Conservation (phyloP, 2,888 invertebrate species). For the Plebejus argus region DNA sequence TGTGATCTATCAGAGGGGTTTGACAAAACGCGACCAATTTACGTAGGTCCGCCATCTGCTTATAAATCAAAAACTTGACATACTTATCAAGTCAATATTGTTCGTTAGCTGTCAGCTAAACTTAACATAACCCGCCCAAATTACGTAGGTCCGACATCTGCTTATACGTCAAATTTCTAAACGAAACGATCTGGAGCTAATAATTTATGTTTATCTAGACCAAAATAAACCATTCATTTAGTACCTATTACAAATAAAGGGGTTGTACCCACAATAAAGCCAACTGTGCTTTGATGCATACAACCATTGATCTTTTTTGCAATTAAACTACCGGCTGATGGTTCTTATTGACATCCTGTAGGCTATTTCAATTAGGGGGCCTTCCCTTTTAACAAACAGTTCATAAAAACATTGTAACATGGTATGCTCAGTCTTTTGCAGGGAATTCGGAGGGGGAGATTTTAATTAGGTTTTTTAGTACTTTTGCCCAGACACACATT, state of each 20-base stretch:
- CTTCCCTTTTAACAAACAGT: slow-evolving; percentile 20
- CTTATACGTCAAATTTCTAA: too few species aligned
- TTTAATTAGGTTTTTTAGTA: slow-evolving; percentile 20
- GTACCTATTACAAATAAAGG: not conserved
- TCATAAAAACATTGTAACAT: slow-evolving; percentile 15
- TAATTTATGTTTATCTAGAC: not conserved
- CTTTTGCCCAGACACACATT: not conserved
- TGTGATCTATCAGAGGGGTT: too few species aligned
- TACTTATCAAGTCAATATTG: too few species aligned
- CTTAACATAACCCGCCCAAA: too few species aligned
- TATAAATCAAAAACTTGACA: too few species aligned
- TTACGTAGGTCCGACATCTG: too few species aligned
- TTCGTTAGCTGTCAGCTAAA: too few species aligned
- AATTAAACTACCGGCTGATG: slow-evolving; percentile 12
- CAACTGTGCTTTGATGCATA: slow-evolving; percentile 11
- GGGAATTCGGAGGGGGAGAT: not conserved
- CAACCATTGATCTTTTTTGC: slow-evolving; percentile 11
- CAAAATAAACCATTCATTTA: not conserved
- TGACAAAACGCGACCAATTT: too few species aligned
- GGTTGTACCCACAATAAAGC: slow-evolving; percentile 4
- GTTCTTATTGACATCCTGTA: slow-evolving; percentile 8
- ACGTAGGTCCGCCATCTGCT: too few species aligned
- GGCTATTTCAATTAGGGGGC: slow-evolving; percentile 22
- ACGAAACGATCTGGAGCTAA: not conserved
- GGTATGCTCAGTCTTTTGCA: not conserved